Evolutionary conservation across 2,888 invertebrate species (phyloP).

Genomic region (Eupelmus urozonus): DNA sequence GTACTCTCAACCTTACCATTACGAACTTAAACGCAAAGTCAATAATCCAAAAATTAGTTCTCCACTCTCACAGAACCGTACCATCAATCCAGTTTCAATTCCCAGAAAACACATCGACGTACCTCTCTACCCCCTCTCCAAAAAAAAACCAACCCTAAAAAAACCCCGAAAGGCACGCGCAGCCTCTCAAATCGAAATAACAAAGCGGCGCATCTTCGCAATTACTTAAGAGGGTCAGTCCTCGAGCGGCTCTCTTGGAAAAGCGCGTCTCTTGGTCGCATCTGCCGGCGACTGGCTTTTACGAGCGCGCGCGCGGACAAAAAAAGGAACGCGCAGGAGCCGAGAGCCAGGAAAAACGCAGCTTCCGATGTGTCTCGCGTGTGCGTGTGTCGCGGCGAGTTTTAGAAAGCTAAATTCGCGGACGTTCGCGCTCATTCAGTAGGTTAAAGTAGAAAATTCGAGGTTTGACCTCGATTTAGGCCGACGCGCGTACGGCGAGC

Average conservation of each 20-base stretch:
- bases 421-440: conserved; percentile 70
- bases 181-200: conserved; percentile 20
- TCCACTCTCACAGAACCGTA: too few relatives aligned
- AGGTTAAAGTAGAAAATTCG: conserved; percentile 78
- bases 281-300: conserved; percentile 31
- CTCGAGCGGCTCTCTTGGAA: conserved; percentile 5
- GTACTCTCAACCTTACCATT: too few relatives aligned
- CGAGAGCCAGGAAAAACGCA: neutral
- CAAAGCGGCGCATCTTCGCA: conserved; percentile 4
- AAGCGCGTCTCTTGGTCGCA: conserved; percentile 18
- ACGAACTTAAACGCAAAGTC: too few relatives aligned
- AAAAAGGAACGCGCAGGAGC: neutral
- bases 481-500: conserved; percentile 14
- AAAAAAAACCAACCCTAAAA: too few relatives aligned
- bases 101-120: too few relatives aligned
- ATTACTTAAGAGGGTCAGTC: conserved; percentile 49
- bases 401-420: conserved; percentile 77
- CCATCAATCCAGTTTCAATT: too few relatives aligned
- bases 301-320: conserved; percentile 17
- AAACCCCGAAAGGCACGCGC: neutral
- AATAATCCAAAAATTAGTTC: too few relatives aligned
- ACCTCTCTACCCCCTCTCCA: too few relatives aligned
- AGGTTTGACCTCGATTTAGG: conserved; percentile 76
- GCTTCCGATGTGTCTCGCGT: neutral
- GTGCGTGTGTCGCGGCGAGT: conserved; percentile 55